Conservation (phyloP, 2,113 vertebrate genomes). For the Ictalurus punctatus region DNA sequence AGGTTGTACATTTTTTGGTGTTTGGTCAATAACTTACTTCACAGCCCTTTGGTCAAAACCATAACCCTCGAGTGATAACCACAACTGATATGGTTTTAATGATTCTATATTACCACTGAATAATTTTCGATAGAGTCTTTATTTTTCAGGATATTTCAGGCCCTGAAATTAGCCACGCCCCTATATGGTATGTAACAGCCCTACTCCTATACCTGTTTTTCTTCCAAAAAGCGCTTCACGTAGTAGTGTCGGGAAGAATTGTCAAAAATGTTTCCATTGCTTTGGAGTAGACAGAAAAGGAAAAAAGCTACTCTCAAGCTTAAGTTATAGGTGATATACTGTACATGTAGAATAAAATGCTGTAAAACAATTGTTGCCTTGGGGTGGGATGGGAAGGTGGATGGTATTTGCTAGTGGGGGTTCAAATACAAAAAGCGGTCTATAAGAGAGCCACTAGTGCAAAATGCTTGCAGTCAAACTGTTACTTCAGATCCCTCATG, state of each 20-base stretch:
- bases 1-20: background rate
- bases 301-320: no score
- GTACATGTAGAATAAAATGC: no score
- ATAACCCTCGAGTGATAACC: background rate
- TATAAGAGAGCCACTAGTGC: background rate
- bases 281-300: no score
- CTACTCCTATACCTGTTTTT: no score
- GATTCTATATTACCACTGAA: background rate
- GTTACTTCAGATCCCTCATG: background rate
- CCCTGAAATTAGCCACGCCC: no score
- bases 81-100: background rate
- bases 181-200: no score
- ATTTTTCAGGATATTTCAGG: background rate
- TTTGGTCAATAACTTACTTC: background rate
- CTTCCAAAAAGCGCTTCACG: no score
- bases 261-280: no score
- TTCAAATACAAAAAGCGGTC: background rate
- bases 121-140: no score
- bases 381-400: background rate
- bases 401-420: background rate
- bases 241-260: no score
- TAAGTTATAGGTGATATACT: no score
- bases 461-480: background rate
- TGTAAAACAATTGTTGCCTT: background rate
- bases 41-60: background rate